A percentile compares a stretch with the other conserved stretches of the same genome.
Conservation (phyloP, 2,113 vertebrate genomes). For the Spilogale gracilis region DNA sequence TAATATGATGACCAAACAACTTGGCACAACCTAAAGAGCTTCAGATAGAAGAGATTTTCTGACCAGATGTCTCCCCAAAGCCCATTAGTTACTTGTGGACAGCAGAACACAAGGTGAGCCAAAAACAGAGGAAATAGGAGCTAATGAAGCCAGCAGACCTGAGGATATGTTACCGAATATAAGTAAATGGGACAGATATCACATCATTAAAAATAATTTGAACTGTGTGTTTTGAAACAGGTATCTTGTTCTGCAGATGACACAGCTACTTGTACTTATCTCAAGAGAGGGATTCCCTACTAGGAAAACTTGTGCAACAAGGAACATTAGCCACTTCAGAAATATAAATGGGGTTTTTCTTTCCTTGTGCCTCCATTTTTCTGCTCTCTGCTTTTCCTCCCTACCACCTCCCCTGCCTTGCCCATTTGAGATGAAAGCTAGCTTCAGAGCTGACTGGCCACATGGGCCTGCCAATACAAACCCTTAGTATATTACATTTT, state of each 20-base stretch:
- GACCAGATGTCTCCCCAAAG: slow-evolving; percentile 79
- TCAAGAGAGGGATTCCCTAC: slow-evolving; percentile 80
- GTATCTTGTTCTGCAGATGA: slow-evolving; percentile 78
- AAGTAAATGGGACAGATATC: slow-evolving; percentile 80
- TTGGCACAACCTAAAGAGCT: slow-evolving; percentile 72
- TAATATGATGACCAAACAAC: slow-evolving; percentile 82
- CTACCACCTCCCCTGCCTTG: slow-evolving; percentile 67
- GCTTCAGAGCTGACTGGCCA: slow-evolving; percentile 70
- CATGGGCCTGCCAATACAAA: slow-evolving; percentile 75
- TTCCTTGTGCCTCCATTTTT: slow-evolving; percentile 82
- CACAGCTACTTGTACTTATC: slow-evolving; percentile 80
- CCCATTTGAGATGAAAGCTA: slow-evolving; percentile 80
- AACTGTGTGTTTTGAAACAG: slow-evolving; percentile 75
- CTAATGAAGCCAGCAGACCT: slow-evolving; percentile 75
- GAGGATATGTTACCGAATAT: slow-evolving; percentile 64
- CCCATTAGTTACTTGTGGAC: slow-evolving; percentile 79
- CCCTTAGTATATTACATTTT: slow-evolving; percentile 77
- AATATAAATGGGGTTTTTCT: slow-evolving; percentile 78
- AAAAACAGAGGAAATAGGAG: slow-evolving; percentile 78
- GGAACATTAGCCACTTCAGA: slow-evolving; percentile 83
- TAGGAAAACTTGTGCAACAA: slow-evolving; percentile 75
- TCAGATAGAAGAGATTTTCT: slow-evolving; percentile 80
- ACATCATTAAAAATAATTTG: slow-evolving; percentile 76
- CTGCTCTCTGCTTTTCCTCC: slow-evolving; percentile 76
- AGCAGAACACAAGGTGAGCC: slow-evolving; percentile 73